Percentiles rank a stretch among this genome's conserved stretches.
phyloP scores from a whole-genome alignment of 2,113 vertebrate genomes.

The Falco punctatus region DNA sequence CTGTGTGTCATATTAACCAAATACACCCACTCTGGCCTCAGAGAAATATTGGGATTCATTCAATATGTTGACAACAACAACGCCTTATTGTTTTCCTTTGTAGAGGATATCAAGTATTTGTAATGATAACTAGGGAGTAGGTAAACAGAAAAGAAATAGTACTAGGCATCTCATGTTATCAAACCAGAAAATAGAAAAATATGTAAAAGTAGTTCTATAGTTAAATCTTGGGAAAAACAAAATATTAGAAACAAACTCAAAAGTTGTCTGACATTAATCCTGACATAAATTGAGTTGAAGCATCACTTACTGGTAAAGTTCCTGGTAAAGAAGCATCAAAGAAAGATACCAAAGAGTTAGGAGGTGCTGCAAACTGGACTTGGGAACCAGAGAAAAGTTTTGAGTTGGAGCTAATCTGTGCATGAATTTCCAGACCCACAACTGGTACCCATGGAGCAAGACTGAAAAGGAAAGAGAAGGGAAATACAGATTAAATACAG shows the following conservation, averaged over 20 bases:
- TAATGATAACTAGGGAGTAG: background rate
- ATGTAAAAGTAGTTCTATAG: background rate
- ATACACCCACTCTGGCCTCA: slow-evolving; percentile 1
- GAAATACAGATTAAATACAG: background rate
- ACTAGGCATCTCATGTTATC: background rate
- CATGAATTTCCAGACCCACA: slow-evolving; percentile 95
- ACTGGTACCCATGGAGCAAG: slow-evolving; percentile 83
- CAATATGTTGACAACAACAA: background rate
- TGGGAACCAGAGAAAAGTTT: slow-evolving; percentile 93
- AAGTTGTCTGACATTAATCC: background rate
- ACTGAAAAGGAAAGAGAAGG: slow-evolving; percentile 67
- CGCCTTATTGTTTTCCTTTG: background rate
- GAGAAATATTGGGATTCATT: background rate
- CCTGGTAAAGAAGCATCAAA: slow-evolving; percentile 97
- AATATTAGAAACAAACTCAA: background rate
- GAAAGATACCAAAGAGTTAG: slow-evolving; percentile 94
- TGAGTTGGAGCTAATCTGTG: slow-evolving; percentile 91
- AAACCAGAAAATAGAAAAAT: background rate
- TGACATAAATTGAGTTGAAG: background rate
- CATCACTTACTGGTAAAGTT: slow-evolving; percentile 91
- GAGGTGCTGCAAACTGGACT: slow-evolving; percentile 89
- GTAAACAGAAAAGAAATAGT: background rate
- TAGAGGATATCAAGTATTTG: background rate
- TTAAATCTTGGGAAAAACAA: background rate
- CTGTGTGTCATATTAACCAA: slow-evolving; percentile 10